These are phyloP conservation scores for Gymnogyps californianus DNA, from an alignment of 2,113 vertebrate genomes.

Conservation along the genomic window DNA sequence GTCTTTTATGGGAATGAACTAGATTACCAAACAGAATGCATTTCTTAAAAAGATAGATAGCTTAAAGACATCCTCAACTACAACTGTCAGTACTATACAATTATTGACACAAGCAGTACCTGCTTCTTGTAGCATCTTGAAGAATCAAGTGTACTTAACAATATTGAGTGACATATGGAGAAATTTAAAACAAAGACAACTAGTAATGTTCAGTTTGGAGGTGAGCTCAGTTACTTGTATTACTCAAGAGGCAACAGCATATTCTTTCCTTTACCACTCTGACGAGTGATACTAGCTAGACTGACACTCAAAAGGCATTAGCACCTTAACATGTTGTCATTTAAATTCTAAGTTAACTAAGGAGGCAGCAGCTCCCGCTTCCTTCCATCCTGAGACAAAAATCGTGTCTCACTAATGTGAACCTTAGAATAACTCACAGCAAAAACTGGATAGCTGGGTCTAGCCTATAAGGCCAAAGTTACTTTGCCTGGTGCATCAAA, in stretches of 20 bases:
- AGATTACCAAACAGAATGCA: conserved; percentile 8
- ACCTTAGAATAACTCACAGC: not conserved
- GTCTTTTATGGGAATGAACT: conserved; percentile 33
- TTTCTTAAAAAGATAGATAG: not conserved
- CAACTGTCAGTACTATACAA: not conserved
- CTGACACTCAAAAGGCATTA: not conserved
- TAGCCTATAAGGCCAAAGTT: not conserved
- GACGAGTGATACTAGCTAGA: not conserved
- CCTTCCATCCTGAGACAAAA: not conserved
- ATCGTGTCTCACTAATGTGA: not conserved
- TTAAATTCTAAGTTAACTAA: not conserved
- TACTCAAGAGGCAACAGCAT: not conserved
- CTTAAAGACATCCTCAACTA: conserved; percentile 8
- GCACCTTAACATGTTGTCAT: not conserved
- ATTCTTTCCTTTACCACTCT: not conserved
- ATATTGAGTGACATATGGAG: not conserved
- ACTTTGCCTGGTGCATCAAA: not conserved
- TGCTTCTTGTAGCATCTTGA: not conserved
- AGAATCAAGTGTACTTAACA: not conserved
- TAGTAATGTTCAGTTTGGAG: not conserved
- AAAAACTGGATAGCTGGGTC: not conserved
- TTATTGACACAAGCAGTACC: not conserved
- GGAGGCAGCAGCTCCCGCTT: not conserved
- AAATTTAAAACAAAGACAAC: not conserved
- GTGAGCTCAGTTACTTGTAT: not conserved